phyloP scores from a whole-genome alignment of 2,888 invertebrate genomes.

The Chrysolina haemoptera region DNA sequence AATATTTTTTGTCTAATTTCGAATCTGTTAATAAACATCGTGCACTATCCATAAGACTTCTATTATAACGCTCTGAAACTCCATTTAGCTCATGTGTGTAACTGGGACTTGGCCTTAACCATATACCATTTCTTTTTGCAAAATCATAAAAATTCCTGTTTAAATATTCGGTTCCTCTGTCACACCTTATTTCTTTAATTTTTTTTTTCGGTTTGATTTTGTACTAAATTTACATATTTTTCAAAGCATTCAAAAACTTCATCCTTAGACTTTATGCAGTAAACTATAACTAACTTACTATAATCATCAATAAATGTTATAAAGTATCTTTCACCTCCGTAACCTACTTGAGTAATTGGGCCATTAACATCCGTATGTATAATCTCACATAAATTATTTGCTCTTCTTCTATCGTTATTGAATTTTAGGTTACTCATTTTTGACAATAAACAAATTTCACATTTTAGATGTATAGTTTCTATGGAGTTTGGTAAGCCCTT shows the following conservation, averaged over 20 bases:
- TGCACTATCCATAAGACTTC: constrained; percentile 33
- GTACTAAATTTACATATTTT: constrained; percentile 26
- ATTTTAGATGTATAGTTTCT: background rate
- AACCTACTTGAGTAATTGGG: constrained; percentile 13
- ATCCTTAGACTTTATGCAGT: too few relatives aligned
- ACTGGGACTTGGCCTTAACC: constrained; percentile 31
- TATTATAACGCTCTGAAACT: constrained; percentile 32
- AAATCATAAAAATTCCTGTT: constrained; percentile 16
- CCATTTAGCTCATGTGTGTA: constrained; percentile 37
- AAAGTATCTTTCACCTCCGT: constrained; percentile 19
- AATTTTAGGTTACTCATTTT: constrained; percentile 31
- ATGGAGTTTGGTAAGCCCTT: constrained; percentile 10
- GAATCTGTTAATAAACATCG: constrained; percentile 33
- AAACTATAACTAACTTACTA: background rate
- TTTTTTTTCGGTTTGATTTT: background rate
- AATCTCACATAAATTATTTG: constrained; percentile 22
- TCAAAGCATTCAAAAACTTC: constrained; percentile 26
- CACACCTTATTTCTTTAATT: constrained; percentile 26
- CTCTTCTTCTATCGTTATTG: constrained; percentile 21
- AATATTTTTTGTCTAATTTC: constrained; percentile 25
- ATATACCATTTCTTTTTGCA: constrained; percentile 25
- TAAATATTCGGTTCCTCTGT: constrained; percentile 23
- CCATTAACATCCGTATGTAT: constrained; percentile 23
- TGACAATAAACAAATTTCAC: constrained; percentile 30
- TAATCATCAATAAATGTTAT: too few relatives aligned